Base-by-base conservation (phyloP, 92 coral and sea anemone genomes). In the Epizoanthus ramosus region DNA sequence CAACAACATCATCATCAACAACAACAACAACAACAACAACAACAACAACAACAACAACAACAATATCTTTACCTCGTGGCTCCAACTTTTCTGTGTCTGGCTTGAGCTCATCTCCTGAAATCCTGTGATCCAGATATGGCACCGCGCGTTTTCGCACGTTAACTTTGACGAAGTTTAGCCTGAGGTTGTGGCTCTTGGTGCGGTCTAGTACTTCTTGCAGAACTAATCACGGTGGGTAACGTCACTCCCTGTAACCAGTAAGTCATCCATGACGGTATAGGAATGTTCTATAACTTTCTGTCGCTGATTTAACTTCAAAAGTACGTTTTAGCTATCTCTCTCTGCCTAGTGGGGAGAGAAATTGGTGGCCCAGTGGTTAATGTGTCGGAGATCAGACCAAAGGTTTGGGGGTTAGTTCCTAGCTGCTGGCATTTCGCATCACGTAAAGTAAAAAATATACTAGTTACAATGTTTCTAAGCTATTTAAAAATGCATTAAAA, bases 11-110 rank as follows among this genome's bases (percentile, higher is more conserved):
- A n/a, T n/a, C n/a, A n/a, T n/a, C n/a, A n/a, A n/a, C n/a, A n/a
- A n/a, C n/a, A n/a, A n/a, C n/a, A n/a, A n/a, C n/a, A n/a, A n/a
- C n/a, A n/a, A n/a, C n/a, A n/a, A n/a, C n/a, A n/a, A n/a, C n/a
- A n/a, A n/a, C n/a, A n/a, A n/a, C n/a, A n/a, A n/a, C n/a, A n/a
- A n/a, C n/a, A n/a, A n/a, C n/a, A n/a, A n/a, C n/a, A n/a, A n/a
- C n/a, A n/a, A n/a, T n/a, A 54, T 12, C 89, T 82, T 5, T 76
- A 75, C 21, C 59, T 63, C 85, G 86, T 87, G 9, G 88, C 90
- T 70, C 74, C 75, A 3, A 90, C 93, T 84, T 90, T 63, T 87
- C 86, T 31, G 91, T 84, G 52, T 90, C 91, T 50, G 86, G 73
- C 85, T 85, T 79, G 39, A 87, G 75, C 67, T 89, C 89, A 12